Conservation (phyloP, 2,888 invertebrate genomes). For the Argyresthia albistria region DNA sequence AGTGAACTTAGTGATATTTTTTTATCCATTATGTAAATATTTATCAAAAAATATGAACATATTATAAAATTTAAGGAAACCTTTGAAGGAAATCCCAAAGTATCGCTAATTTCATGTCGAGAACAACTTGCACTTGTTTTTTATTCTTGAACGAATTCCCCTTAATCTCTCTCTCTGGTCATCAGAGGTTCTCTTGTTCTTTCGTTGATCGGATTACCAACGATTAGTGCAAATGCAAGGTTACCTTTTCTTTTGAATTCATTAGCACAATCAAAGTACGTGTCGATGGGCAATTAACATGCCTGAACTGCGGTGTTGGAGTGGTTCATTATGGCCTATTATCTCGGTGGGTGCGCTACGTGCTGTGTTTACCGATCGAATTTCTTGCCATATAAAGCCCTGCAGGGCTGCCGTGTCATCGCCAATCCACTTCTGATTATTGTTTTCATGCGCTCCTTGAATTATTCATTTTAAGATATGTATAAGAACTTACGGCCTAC, state of each 20-base stretch:
- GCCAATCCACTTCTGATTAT: slow-evolving; percentile 2
- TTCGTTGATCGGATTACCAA: no score
- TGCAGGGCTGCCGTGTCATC: slow-evolving; percentile 26
- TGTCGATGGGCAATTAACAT: slow-evolving; percentile 10
- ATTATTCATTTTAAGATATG: slow-evolving; percentile 26
- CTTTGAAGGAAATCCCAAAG: no score
- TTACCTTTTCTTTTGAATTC: not conserved
- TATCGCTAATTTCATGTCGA: no score
- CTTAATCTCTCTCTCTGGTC: no score
- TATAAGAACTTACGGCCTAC: not conserved
- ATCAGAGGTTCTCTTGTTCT: no score
- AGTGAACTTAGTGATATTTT: no score
- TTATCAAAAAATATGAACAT: no score
- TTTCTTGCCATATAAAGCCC: slow-evolving; percentile 16
- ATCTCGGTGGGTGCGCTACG: slow-evolving; percentile 41
- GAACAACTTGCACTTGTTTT: no score
- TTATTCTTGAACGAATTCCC: no score
- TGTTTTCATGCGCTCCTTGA: slow-evolving; percentile 22
- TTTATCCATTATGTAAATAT: no score
- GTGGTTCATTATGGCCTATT: slow-evolving; percentile 50
- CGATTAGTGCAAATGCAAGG: no score
- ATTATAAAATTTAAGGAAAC: no score
- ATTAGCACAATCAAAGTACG: slow-evolving; percentile 2
- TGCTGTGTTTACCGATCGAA: slow-evolving; percentile 35
- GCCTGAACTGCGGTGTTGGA: slow-evolving; percentile 19